Percentiles rank a stretch among this genome's conserved stretches.
These are phyloP conservation scores for Heloderma charlesbogerti DNA, from an alignment of 2,113 vertebrate species.

Conservation along the genomic window DNA sequence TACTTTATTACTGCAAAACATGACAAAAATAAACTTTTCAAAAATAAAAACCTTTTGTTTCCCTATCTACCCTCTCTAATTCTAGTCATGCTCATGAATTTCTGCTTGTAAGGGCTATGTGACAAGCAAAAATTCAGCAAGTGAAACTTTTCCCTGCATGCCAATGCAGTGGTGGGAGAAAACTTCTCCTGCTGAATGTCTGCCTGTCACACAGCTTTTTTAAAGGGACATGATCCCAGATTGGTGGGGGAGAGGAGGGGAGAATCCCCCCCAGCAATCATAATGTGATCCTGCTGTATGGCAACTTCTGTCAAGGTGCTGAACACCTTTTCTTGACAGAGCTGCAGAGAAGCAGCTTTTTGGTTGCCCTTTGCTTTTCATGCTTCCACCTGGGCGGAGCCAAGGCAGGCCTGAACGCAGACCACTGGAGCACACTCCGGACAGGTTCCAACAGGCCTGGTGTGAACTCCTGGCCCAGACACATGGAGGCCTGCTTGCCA, in stretches of 20 bases:
- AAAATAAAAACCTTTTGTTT: too few relatives aligned
- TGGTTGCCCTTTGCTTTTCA: not conserved
- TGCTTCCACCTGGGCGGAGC: slow-evolving; percentile 8
- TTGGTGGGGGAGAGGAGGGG: not conserved
- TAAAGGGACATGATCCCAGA: not conserved
- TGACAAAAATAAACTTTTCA: too few relatives aligned
- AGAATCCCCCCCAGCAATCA: not conserved
- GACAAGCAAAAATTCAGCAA: not conserved
- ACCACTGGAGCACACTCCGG: not conserved
- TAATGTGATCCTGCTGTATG: not conserved
- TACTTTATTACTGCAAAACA: too few relatives aligned
- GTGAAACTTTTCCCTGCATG: not conserved
- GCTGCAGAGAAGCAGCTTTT: not conserved
- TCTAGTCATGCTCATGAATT: not conserved
- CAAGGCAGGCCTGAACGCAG: slow-evolving; percentile 2
- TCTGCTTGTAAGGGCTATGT: not conserved
- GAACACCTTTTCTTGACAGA: not conserved
- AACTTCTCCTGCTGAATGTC: too few relatives aligned
- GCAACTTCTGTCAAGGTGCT: too few relatives aligned
- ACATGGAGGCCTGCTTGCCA: not conserved
- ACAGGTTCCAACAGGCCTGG: not conserved
- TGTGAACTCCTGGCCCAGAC: slow-evolving; percentile 22
- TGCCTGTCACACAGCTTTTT: not conserved
- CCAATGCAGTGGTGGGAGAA: not conserved
- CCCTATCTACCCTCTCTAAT: too few relatives aligned